Conservation (phyloP, 2,113 vertebrate genomes). For the Clupea harengus region DNA sequence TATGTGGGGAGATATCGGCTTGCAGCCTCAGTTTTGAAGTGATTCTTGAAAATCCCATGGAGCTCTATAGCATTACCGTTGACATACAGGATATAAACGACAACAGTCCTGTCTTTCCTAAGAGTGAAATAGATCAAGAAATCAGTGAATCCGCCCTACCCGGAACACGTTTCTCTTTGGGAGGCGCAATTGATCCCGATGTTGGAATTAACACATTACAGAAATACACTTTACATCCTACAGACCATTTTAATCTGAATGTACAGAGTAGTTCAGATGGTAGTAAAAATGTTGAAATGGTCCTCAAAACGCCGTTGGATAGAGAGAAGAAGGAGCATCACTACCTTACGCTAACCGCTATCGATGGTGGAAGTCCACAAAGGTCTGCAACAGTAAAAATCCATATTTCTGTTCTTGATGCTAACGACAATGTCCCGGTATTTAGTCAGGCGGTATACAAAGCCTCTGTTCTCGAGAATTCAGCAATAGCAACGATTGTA, state of each 20-base stretch:
- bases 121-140: slow-evolving; percentile 59
- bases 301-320: slow-evolving; percentile 65
- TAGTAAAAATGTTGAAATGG: slow-evolving; percentile 64
- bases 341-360: slow-evolving; percentile 63
- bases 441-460: slow-evolving; percentile 65
- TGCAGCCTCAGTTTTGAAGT: slow-evolving; percentile 60
- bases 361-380: slow-evolving; percentile 70
- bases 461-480: slow-evolving; percentile 62
- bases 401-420: slow-evolving; percentile 65
- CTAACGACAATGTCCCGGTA: slow-evolving; percentile 69
- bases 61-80: slow-evolving; percentile 55
- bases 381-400: slow-evolving; percentile 69
- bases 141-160: slow-evolving; percentile 64
- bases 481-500: slow-evolving; percentile 45
- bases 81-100: slow-evolving; percentile 56
- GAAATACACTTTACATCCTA: slow-evolving; percentile 65
- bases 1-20: slow-evolving; percentile 45
- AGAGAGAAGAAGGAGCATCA: slow-evolving; percentile 56
- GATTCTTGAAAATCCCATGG: slow-evolving; percentile 54
- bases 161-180: slow-evolving; percentile 63
- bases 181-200: slow-evolving; percentile 67
- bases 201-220: slow-evolving; percentile 68
- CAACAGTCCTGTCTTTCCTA: slow-evolving; percentile 65
- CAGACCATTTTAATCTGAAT: slow-evolving; percentile 62
- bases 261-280: slow-evolving; percentile 55